Evolutionary conservation across 2,888 invertebrate genomes (phyloP).

Genomic region (Polyommatus icarus): DNA sequence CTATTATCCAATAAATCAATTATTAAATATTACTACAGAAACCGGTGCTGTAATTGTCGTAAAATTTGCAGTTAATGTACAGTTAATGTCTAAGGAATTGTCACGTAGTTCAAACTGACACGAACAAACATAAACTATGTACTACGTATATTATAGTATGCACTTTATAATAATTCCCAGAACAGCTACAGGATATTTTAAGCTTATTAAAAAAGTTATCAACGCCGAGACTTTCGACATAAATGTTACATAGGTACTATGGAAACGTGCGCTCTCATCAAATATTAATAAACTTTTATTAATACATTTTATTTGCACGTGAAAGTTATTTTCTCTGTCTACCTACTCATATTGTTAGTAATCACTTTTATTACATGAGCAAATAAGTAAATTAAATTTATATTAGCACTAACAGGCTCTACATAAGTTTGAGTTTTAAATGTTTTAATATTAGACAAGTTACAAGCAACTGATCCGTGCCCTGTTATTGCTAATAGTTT

Average conservation of each 20-base stretch:
- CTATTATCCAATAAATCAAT: too few relatives aligned
- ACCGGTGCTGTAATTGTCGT: background rate
- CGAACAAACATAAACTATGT: background rate
- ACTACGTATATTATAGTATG: background rate
- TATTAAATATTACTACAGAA: too few relatives aligned
- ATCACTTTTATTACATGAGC: too few relatives aligned
- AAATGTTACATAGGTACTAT: background rate
- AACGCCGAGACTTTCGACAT: background rate
- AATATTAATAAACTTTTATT: background rate
- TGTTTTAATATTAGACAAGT: too few relatives aligned
- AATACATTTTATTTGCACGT: too few relatives aligned
- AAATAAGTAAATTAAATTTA: too few relatives aligned
- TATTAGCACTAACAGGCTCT: too few relatives aligned
- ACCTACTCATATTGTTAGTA: too few relatives aligned
- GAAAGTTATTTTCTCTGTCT: too few relatives aligned
- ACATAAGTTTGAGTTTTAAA: too few relatives aligned
- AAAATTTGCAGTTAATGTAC: background rate
- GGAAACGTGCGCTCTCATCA: background rate
- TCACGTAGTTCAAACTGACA: background rate
- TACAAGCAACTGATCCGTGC: too few relatives aligned
- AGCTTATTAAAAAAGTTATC: background rate
- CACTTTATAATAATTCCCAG: background rate
- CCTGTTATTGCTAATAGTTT: too few relatives aligned
- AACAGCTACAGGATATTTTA: background rate
- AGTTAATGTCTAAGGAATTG: background rate